Base-by-base conservation (phyloP, 2,888 invertebrate genomes). In the Ochlodes sylvanus region DNA sequence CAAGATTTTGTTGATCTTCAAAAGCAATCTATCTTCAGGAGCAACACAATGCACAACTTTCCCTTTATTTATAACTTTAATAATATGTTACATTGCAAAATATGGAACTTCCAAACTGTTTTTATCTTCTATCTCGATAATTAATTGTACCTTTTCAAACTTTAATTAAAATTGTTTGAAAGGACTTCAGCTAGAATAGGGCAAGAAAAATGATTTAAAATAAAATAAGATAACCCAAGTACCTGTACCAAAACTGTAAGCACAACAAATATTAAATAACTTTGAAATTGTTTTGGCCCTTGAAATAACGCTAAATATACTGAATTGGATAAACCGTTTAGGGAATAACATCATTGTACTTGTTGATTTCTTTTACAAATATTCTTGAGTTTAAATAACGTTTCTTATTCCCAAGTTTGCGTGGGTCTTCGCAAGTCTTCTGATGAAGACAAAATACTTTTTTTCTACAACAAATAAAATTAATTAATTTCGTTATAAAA, bases 121-220 rank as follows among this genome's bases (percentile, higher is more conserved):
- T 60, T 27, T 58, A 65, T 58, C 65, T 50, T 65, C 42, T 54
- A 52, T 42, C 32, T 54, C 57, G 27, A 41, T 38, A 32, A 66
- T 66, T 60, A 54, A 54, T 60, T 34, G 44, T 61, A 67, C 55
- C 61, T 61, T 55, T 67, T 61, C 7, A n/a, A 67, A 69, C 54
- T 61, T 56, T 61, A 70, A 70, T 68, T 70, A 70, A 70, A 70
- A 63, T 62, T 63, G 63, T 65, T 70, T 64, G 52, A 65, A 70
- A 68, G 60, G 58, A 61, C 63, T 60, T 47, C 19, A 15, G 27
- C 34, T 44, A 62, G 42, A 71, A 72, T 62, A 66, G 68, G 62
- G 69, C 65, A 64, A 55, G 44, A 47, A 63, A 64, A 67, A 65
- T 69, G 68, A 57, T 69, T 70, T 63, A 62, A 69, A 69, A 70